phyloP scores from a whole-genome alignment of 1,140 invertebrate genomes.

The Babylonia areolata region DNA sequence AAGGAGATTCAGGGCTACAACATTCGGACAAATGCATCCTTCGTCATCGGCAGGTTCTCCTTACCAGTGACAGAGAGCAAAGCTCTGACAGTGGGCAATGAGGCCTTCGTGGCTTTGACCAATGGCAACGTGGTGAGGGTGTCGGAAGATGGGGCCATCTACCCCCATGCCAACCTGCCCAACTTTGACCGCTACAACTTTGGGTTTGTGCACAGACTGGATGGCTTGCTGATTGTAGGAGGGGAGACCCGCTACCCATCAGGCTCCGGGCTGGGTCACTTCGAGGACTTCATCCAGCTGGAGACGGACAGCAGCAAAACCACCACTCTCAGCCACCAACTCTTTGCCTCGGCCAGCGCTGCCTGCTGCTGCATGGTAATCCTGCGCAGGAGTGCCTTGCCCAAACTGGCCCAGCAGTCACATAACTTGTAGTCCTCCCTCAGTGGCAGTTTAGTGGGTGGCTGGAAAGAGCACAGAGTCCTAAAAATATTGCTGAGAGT shows the following conservation, averaged over 20 bases:
- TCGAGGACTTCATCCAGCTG: constrained; percentile 49
- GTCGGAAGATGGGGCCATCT: constrained; percentile 46
- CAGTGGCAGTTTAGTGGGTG: not conserved
- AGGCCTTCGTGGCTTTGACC: constrained; percentile 52
- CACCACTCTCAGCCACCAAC: constrained; percentile 29
- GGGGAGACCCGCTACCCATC: constrained; percentile 57
- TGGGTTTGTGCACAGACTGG: constrained; percentile 48
- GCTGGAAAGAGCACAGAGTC: too few species aligned
- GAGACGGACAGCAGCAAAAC: constrained; percentile 34
- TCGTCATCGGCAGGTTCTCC: constrained; percentile 45
- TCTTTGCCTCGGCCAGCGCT: constrained; percentile 37
- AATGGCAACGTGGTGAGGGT: constrained; percentile 57
- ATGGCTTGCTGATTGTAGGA: constrained; percentile 51
- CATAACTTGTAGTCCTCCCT: not conserved
- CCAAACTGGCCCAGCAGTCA: constrained; percentile 15
- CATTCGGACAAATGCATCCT: constrained; percentile 46
- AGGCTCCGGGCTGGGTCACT: constrained; percentile 41
- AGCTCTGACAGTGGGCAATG: constrained; percentile 45
- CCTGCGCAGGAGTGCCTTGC: constrained; percentile 39
- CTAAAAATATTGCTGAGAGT: not conserved
- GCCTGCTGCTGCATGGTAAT: constrained; percentile 46
- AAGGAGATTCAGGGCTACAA: constrained; percentile 57
- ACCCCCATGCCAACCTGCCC: constrained; percentile 42
- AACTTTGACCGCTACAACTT: constrained; percentile 61
- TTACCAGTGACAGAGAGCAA: constrained; percentile 50